Conservation (phyloP, 2,888 invertebrate genomes). For the Platycnemis pennipes region DNA sequence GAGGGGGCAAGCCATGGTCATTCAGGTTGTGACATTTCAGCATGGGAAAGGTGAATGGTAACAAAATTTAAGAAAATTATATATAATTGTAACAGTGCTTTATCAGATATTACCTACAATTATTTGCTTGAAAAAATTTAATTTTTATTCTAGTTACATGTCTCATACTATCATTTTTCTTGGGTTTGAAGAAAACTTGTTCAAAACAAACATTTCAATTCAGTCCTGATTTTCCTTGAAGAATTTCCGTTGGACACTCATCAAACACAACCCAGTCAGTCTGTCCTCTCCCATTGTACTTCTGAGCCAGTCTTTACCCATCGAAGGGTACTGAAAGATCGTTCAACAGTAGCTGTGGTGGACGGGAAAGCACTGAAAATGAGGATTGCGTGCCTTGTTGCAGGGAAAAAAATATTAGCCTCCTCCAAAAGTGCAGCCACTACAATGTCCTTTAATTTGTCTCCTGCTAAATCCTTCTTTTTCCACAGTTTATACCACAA, state of each 20-base stretch:
- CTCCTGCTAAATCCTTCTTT: no score
- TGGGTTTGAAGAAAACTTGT: background rate
- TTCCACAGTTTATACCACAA: no score
- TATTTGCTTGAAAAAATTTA: background rate
- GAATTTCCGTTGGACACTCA: slow-evolving; percentile 34
- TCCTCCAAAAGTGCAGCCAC: no score
- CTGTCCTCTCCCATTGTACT: slow-evolving; percentile 63
- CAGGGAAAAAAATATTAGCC: slow-evolving; percentile 62
- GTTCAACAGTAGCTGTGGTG: slow-evolving; percentile 32
- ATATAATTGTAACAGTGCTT: background rate
- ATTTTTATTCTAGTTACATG: background rate
- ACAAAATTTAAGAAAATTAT: background rate
- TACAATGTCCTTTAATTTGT: no score
- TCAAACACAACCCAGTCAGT: slow-evolving; percentile 35
- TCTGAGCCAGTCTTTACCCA: slow-evolving; percentile 42
- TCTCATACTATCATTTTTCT: background rate
- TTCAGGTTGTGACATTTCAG: background rate
- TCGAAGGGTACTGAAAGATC: slow-evolving; percentile 51
- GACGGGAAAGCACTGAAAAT: slow-evolving; percentile 47
- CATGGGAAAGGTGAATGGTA: background rate
- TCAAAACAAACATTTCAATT: background rate
- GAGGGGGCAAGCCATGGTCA: background rate
- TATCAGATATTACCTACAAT: background rate
- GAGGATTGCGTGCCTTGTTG: background rate
- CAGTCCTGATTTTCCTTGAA: background rate